Evolutionary conservation across 2,113 vertebrate genomes (phyloP), one percentile per base, ranked within the genome.

Genomic region (Stomatorhinus ivindoensis): DNA sequence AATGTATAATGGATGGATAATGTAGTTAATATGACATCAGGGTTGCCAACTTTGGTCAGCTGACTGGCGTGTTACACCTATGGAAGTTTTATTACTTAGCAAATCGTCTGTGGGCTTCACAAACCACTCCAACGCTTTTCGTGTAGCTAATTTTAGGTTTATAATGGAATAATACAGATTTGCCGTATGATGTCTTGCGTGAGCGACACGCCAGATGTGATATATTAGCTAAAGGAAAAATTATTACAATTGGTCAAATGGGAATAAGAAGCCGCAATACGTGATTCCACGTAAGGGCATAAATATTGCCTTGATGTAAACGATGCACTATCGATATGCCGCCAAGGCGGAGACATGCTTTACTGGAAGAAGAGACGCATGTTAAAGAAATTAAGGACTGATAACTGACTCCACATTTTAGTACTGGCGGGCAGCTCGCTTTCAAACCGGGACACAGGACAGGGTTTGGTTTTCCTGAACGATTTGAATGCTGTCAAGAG

Each of bases 381-480:
- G 73, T 80, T 80, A 80, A 80, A 80, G 35, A 39, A 80, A 80
- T 80, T 35, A 80, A 80, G 31, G 73, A 35, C 13, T 35, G 35
- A 80, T 80, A 42, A 80, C 73, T 80, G 35, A 80, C 73, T 80
- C 73, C 35, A 80, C 13, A 80, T 80, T 80, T 80, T 80, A 80
- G 35, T 42, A 35, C 35, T 8, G 73, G 73, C 73, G 4, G 4
- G 35, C 73, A 80, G 73, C 35, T 80, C 73, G 31, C 35, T 80
- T 80, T 39, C 73, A 80, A 42, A 19, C 35, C 73, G 73, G 4
- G 35, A 80, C 35, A 80, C 73, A 8, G 31, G 35, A 80, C 73
- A 19, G 15, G 35, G 15, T 80, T 69, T 42, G 35, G 13, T 5
- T 80, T 35, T 80, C 73, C 27, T 80, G 35, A 80, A 80, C 31